These are phyloP conservation scores for Holothuria leucospilota DNA, from an alignment of 53 echinoderm and acorn worm genomes.

Conservation along the genomic window DNA sequence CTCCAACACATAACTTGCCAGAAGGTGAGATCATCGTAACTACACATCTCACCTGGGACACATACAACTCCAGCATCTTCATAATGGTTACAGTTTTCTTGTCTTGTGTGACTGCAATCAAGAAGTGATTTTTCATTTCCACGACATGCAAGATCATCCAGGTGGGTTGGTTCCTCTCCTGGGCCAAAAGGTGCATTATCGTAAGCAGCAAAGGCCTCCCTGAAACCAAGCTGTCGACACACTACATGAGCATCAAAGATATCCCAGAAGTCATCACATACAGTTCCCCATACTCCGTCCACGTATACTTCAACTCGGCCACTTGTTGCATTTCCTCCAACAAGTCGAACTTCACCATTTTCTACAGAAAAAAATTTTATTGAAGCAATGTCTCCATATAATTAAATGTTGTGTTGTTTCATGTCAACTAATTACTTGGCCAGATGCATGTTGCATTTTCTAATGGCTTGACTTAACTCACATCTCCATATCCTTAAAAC, in stretches of 20 bases:
- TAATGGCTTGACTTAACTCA: too few relatives aligned
- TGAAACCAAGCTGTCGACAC: constrained; percentile 69
- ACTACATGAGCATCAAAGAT: constrained; percentile 60
- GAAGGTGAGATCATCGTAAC: too few relatives aligned
- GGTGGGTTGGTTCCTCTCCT: constrained; percentile 61
- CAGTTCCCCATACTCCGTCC: constrained; percentile 73
- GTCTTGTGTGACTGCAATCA: constrained; percentile 31
- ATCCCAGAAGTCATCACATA: constrained; percentile 74
- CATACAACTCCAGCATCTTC: constrained; percentile 75
- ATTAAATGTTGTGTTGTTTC: too few relatives aligned
- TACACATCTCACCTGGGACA: background rate
- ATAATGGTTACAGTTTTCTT: constrained; percentile 62
- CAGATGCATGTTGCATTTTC: too few relatives aligned
- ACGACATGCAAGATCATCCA: constrained; percentile 62
- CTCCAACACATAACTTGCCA: too few relatives aligned
- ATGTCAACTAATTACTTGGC: too few relatives aligned
- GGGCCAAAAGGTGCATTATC: constrained; percentile 39
- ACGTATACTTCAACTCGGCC: constrained; percentile 74
- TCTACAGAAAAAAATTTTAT: background rate
- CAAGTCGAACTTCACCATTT: constrained; percentile 19
- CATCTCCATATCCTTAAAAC: too few relatives aligned
- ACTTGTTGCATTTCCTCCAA: constrained; percentile 27
- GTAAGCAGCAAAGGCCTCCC: constrained; percentile 32
- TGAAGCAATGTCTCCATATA: too few relatives aligned
- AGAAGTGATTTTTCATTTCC: constrained; percentile 57